Evolutionary conservation across 2,797 vertebrate species (phyloP).

Genomic region (Amblyraja radiata): DNA sequence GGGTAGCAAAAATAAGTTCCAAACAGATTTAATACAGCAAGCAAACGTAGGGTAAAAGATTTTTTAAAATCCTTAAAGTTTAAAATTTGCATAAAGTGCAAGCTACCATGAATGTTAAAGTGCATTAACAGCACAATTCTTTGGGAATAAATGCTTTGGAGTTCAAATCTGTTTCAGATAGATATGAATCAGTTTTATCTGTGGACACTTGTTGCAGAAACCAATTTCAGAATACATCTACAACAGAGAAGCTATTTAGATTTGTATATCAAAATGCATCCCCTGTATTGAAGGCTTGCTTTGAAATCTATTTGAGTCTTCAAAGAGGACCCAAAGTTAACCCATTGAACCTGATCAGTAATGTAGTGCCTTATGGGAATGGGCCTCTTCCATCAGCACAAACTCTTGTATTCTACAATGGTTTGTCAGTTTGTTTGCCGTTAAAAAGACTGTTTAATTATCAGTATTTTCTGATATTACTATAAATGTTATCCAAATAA

Average conservation of each 20-base stretch:
- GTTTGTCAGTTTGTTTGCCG: background rate
- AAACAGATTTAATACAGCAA: slow-evolving; percentile 2
- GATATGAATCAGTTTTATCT: slow-evolving; percentile 35
- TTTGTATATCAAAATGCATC: slow-evolving; percentile 19
- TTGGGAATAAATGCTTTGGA: background rate
- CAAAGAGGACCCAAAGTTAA: background rate
- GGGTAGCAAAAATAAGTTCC: background rate
- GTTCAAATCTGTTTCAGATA: slow-evolving; percentile 31
- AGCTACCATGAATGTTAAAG: background rate
- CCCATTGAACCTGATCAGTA: slow-evolving; percentile 23
- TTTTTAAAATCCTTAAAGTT: background rate
- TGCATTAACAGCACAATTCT: background rate
- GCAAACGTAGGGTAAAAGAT: background rate
- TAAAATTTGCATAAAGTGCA: slow-evolving; percentile 2
- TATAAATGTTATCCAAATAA: background rate
- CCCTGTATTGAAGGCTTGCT: slow-evolving; percentile 14
- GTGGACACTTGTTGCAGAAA: slow-evolving; percentile 33
- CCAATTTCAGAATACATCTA: background rate
- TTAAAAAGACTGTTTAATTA: background rate
- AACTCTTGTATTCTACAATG: background rate
- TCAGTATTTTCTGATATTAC: background rate
- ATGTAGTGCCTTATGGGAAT: background rate
- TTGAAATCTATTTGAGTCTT: slow-evolving; percentile 27
- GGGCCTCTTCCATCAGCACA: background rate
- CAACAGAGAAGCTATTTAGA: slow-evolving; percentile 32